phyloP scores from a whole-genome alignment of 2,888 invertebrate genomes.

The Diarsia mendica region DNA sequence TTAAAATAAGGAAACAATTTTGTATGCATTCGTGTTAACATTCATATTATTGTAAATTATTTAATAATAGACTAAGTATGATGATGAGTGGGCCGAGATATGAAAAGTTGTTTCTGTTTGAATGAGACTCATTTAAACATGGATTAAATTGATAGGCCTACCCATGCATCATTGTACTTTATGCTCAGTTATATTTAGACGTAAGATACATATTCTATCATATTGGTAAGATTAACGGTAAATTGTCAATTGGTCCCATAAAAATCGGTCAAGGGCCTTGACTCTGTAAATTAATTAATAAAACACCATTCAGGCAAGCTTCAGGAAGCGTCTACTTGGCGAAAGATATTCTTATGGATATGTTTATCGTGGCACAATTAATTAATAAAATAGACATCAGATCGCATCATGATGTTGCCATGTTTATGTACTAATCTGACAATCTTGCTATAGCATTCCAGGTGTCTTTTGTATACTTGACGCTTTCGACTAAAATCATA shows the following conservation, averaged over 20 bases:
- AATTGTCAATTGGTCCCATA: slow-evolving; percentile 58
- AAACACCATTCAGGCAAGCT: slow-evolving; percentile 41
- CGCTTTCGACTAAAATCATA: slow-evolving; percentile 28
- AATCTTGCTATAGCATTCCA: slow-evolving; percentile 49
- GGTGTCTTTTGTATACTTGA: slow-evolving; percentile 25
- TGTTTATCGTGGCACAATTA: slow-evolving; percentile 38
- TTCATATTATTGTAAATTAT: slow-evolving; percentile 87
- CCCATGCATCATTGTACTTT: slow-evolving; percentile 83
- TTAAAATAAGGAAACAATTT: slow-evolving; percentile 73
- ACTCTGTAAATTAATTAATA: slow-evolving; percentile 37
- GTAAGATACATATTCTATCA: slow-evolving; percentile 71
- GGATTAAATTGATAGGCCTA: slow-evolving; percentile 75
- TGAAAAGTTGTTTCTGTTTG: slow-evolving; percentile 69
- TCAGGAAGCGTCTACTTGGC: slow-evolving; percentile 27
- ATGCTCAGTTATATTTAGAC: slow-evolving; percentile 88
- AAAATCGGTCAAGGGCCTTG: slow-evolving; percentile 57
- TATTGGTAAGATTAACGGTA: slow-evolving; percentile 58
- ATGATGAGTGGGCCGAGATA: slow-evolving; percentile 75
- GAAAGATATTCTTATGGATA: slow-evolving; percentile 18
- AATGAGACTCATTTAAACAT: slow-evolving; percentile 71
- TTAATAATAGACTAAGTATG: slow-evolving; percentile 80
- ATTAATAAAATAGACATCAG: slow-evolving; percentile 25
- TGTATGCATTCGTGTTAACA: slow-evolving; percentile 85
- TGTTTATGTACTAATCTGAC: slow-evolving; percentile 33
- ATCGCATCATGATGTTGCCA: slow-evolving; percentile 39